Base-by-base conservation (phyloP, 2,113 vertebrate species). In the Neogobius melanostomus region DNA sequence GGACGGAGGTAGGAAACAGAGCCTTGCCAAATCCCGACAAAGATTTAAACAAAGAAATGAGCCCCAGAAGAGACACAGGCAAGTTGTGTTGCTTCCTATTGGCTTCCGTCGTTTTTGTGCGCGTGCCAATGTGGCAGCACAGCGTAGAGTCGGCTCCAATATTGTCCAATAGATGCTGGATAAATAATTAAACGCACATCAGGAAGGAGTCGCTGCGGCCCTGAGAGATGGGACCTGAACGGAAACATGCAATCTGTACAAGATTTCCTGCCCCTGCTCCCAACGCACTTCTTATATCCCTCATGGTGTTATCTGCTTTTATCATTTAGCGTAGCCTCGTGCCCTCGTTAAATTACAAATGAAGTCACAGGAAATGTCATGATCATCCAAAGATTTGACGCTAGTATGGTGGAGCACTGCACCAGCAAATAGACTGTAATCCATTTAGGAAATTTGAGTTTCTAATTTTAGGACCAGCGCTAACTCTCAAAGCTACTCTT, bases 111-210 rank as follows among this genome's bases (percentile, higher is more conserved):
- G 78, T 65, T 80, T 65, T 59, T 74, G 72, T 75, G 45, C 46
- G 48, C 64, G 60, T 79, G 83, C 86, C 86, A 89, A 73, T 66
- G 83, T 88, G 87, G 83, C 80, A 83, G 72, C 68, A n/a, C 60
- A 75, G 79, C 69, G 71, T 48, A 57, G 78, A 79, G 64, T 72
- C 57, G 11, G 72, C 69, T 88, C 81, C 81, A 77, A 81, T 80
- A 82, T 80, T 78, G 81, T 87, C 81, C 81, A 82, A 85, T 86
- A 85, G 85, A 87, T 77, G 83, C 72, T 66, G 82, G 86, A 91
- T 88, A 87, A 91, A 91, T 89, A 88, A 88, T 91, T 81, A 76
- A 90, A 89, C 86, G 69, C 81, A 79, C 87, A 86, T 89, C 83
- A 89, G 89, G 82, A 88, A 88, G 81, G 79, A 83, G 77, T 75